Percentiles rank a stretch among this genome's conserved stretches.
These are phyloP conservation scores for Triops longicaudatus DNA, from an alignment of 1,140 invertebrate species.

Conservation along the genomic window DNA sequence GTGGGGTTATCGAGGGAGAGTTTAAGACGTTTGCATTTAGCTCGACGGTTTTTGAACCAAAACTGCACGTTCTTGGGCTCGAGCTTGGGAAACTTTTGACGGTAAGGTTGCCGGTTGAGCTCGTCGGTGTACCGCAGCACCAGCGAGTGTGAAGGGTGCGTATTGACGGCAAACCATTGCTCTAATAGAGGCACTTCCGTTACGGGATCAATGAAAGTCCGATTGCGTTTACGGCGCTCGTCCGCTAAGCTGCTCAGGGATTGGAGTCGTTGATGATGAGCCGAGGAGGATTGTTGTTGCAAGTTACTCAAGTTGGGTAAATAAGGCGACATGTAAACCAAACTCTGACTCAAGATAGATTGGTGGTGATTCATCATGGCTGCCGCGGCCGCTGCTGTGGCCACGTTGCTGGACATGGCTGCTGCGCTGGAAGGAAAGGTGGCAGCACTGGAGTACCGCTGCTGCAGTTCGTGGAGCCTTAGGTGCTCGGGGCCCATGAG, in stretches of 20 bases:
- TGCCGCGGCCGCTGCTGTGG: conserved; percentile 25
- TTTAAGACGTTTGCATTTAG: conserved; percentile 29
- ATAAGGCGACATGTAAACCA: conserved; percentile 17
- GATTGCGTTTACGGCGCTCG: conserved; percentile 82
- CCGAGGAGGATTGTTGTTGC: conserved; percentile 40
- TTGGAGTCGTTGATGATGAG: conserved; percentile 38
- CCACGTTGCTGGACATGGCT: conserved; percentile 15
- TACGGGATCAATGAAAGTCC: conserved; percentile 98
- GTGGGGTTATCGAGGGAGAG: conserved; percentile 19
- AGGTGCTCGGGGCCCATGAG: background rate
- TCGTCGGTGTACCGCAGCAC: conserved; percentile 96
- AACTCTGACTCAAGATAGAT: conserved; percentile 3
- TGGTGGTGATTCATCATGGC: conserved; percentile 29
- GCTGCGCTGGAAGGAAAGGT: background rate
- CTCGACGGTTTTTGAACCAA: conserved; percentile 84
- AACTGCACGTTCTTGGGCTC: conserved; percentile 98
- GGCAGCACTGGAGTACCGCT: background rate
- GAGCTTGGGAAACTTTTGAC: conserved; percentile 90
- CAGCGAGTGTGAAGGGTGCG: conserved; percentile 91
- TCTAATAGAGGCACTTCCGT: conserved; percentile 93
- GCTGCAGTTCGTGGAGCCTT: background rate
- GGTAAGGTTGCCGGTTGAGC: conserved; percentile 65
- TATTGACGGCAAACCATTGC: conserved; percentile 95
- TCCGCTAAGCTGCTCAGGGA: conserved; percentile 50
- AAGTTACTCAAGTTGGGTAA: conserved; percentile 34